Evolutionary conservation across 2,888 invertebrate species (phyloP).

Genomic region (Thymelicus acteon): DNA sequence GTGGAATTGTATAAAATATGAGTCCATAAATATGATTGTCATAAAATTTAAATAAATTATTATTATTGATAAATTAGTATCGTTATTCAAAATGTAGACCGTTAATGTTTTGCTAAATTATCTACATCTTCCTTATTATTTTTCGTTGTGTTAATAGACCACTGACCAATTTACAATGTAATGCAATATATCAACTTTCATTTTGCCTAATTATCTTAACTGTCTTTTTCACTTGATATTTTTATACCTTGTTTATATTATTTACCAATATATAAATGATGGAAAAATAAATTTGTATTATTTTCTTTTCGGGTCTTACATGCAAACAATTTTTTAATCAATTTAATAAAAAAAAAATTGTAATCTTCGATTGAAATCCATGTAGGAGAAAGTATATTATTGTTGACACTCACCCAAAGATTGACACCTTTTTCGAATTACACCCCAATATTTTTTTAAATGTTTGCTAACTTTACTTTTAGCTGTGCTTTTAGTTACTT

Average conservation of each 20-base stretch:
- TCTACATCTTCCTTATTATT: background rate
- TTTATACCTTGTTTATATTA: slow-evolving; percentile 36
- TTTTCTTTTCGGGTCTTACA: background rate
- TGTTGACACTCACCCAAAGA: too few species aligned
- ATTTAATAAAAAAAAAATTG: too few species aligned
- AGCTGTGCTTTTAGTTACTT: too few species aligned
- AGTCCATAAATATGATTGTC: background rate
- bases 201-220: slow-evolving; percentile 16
- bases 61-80: too few species aligned
- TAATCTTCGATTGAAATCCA: too few species aligned
- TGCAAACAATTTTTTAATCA: background rate
- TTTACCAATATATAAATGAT: slow-evolving; percentile 37
- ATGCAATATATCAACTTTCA: slow-evolving; percentile 7
- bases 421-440: too few species aligned
- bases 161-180: slow-evolving; percentile 28
- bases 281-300: slow-evolving; percentile 1
- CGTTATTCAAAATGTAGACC: too few species aligned
- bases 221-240: slow-evolving; percentile 26
- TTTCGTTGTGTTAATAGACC: background rate
- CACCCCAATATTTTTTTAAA: too few species aligned
- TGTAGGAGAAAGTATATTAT: too few species aligned
- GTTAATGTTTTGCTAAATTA: background rate
- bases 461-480: too few species aligned
- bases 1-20: background rate
- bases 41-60: too few species aligned